Evolutionary conservation across 2,888 invertebrate species (phyloP).

Genomic region (Tillus elongatus): DNA sequence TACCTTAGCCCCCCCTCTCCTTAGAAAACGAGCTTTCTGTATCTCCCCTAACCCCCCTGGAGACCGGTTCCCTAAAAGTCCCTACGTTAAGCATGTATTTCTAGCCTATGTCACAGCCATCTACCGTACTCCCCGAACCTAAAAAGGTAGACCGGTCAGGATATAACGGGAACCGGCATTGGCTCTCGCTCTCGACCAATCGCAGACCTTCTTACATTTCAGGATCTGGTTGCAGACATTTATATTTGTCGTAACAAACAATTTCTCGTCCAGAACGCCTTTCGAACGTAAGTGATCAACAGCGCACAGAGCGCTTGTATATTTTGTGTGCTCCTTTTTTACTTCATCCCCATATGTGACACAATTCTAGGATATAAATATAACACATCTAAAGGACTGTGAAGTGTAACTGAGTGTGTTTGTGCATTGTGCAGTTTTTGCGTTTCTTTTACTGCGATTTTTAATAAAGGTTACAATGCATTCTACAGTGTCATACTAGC

Average conservation of each 20-base stretch:
- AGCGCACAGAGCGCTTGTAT: too few species aligned
- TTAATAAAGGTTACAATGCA: background rate
- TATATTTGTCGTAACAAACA: conserved; percentile 63
- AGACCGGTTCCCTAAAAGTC: conserved; percentile 15
- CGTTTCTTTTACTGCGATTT: background rate
- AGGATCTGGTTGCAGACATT: conserved; percentile 74
- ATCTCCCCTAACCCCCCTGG: conserved; percentile 17
- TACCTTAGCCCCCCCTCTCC: conserved; percentile 26
- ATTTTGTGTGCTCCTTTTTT: conserved; percentile 19
- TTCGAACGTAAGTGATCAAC: conserved; percentile 79
- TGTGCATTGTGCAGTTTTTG: conserved; percentile 13
- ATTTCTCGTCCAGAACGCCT: conserved; percentile 90
- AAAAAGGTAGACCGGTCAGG: conserved; percentile 53
- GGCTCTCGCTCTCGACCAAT: conserved; percentile 43
- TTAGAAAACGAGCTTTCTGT: conserved; percentile 14
- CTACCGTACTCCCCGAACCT: conserved; percentile 49
- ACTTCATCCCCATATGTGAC: conserved; percentile 17
- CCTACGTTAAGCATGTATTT: conserved; percentile 30
- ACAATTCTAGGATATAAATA: conserved; percentile 14
- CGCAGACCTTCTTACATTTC: conserved; percentile 40
- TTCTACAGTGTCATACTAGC: conserved; percentile 2
- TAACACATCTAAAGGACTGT: conserved; percentile 14
- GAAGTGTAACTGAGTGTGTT: conserved; percentile 22
- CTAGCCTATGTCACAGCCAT: too few species aligned
- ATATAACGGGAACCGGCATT: conserved; percentile 44